Evolutionary conservation across 2,888 invertebrate species (phyloP).

Genomic region (Hydraecia micacea): DNA sequence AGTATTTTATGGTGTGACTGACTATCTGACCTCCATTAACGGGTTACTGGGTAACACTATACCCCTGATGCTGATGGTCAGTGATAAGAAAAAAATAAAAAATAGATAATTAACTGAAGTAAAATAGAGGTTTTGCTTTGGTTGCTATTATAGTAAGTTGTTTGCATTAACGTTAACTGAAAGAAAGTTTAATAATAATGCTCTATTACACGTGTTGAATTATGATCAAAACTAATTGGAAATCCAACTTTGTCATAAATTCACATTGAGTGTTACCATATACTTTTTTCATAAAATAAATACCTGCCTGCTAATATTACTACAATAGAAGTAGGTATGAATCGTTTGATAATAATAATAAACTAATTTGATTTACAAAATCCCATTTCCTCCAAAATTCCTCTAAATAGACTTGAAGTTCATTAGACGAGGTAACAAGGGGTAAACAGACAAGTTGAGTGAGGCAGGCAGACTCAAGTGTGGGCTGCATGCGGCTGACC

Average conservation of each 20-base stretch:
- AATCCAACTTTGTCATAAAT: not conserved
- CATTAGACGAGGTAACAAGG: constrained; percentile 71
- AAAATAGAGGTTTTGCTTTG: not conserved
- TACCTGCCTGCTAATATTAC: not conserved
- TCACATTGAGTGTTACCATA: not conserved
- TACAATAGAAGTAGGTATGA: no score
- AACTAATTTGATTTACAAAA: constrained; percentile 7
- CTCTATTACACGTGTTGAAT: not conserved
- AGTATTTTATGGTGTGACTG: no score
- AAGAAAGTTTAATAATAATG: not conserved
- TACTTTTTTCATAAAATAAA: not conserved
- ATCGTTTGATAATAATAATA: no score
- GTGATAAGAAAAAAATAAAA: no score
- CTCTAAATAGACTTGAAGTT: constrained; percentile 64
- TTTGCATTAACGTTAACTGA: not conserved
- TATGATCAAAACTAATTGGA: not conserved
- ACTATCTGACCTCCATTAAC: no score
- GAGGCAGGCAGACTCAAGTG: constrained; percentile 52
- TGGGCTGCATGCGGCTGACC: constrained; percentile 66
- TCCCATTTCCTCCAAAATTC: constrained; percentile 17
- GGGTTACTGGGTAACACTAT: no score
- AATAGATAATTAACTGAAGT: no score
- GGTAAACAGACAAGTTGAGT: constrained; percentile 63
- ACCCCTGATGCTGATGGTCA: no score
- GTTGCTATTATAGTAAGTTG: not conserved